Conservation (phyloP, 2,888 invertebrate genomes). For the Bimastos eiseni region DNA sequence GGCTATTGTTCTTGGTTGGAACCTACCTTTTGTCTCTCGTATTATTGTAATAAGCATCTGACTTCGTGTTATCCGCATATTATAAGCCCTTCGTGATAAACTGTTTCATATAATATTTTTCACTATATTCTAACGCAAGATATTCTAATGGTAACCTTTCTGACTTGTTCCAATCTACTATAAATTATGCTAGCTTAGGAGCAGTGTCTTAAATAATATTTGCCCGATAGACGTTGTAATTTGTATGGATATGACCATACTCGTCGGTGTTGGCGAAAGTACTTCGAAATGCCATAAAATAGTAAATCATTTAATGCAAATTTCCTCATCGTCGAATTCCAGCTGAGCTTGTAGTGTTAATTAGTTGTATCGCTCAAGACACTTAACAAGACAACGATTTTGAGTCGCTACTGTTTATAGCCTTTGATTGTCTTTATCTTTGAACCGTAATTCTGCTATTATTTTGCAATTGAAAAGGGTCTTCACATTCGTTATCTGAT, state of each 20-base stretch:
- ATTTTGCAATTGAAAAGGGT: background rate
- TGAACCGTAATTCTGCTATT: background rate
- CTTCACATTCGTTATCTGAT: background rate
- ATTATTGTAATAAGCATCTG: background rate
- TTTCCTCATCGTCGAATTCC: too few relatives aligned
- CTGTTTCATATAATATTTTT: background rate
- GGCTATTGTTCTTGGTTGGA: conserved; percentile 90
- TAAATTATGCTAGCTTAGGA: background rate
- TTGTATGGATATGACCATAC: too few relatives aligned
- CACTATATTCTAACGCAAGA: background rate
- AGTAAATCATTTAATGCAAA: too few relatives aligned
- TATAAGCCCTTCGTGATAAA: background rate
- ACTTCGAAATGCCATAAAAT: too few relatives aligned
- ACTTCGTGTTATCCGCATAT: background rate
- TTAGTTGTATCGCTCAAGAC: too few relatives aligned
- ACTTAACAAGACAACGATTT: too few relatives aligned
- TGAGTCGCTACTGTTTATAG: background rate
- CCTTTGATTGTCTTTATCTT: background rate
- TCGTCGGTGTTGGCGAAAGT: too few relatives aligned
- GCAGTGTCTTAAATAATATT: too few relatives aligned
- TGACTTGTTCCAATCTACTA: background rate
- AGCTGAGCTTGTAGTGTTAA: too few relatives aligned
- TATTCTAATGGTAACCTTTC: background rate
- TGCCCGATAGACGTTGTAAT: too few relatives aligned
- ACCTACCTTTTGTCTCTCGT: background rate